Conservation (phyloP, 2,797 vertebrate species). For the Pangasius krempfi region DNA sequence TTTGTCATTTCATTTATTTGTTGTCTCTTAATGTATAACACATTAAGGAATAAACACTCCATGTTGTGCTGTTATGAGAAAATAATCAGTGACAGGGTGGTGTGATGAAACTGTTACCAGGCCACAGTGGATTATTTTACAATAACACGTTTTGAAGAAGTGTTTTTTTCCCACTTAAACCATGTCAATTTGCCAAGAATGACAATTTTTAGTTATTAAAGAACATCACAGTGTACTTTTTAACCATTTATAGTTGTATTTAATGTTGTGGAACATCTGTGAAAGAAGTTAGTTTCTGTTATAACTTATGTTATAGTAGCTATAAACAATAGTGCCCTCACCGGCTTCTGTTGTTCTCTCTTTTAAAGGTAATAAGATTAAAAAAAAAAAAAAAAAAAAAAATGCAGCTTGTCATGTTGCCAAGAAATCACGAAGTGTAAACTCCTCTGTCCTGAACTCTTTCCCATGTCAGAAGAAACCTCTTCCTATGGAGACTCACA, state of each 20-base stretch:
- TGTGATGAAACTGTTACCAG: not conserved
- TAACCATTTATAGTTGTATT: not conserved
- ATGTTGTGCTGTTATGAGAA: not conserved
- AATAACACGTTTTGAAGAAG: not conserved
- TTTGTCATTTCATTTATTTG: not conserved
- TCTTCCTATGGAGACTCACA: not conserved
- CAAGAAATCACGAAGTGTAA: not conserved
- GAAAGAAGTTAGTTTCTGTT: not conserved
- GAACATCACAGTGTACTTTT: not conserved
- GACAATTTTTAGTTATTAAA: not conserved
- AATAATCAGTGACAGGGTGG: not conserved
- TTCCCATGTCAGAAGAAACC: too few relatives aligned
- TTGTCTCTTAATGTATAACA: not conserved
- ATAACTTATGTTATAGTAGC: not conserved
- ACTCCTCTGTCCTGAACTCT: not conserved
- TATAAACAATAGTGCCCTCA: not conserved
- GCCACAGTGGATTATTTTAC: not conserved
- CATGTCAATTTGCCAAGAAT: too few relatives aligned
- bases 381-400: too few relatives aligned
- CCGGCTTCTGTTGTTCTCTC: too few relatives aligned
- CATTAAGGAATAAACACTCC: not conserved
- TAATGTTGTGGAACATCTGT: not conserved
- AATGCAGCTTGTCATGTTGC: too few relatives aligned
- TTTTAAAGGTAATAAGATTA: too few relatives aligned
- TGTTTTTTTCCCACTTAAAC: not conserved